Evolutionary conservation across 1,140 invertebrate genomes (phyloP).

Genomic region (Drosophila melanogaster): DNA sequence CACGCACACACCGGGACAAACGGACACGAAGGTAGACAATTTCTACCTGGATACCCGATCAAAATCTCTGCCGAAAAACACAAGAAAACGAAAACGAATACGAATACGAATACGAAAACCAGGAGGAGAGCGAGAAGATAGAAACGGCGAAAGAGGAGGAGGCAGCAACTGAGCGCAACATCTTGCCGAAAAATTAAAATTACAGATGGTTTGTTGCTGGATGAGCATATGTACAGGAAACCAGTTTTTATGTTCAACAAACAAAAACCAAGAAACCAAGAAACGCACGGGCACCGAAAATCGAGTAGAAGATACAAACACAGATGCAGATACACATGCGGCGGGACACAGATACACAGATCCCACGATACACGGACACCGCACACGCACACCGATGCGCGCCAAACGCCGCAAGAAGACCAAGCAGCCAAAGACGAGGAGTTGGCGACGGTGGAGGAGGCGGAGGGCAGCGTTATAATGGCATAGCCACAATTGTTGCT

Average conservation of each 20-base stretch:
- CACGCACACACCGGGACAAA: constrained; percentile 31
- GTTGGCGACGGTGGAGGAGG: constrained; percentile 9
- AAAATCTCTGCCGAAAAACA: constrained; percentile 77
- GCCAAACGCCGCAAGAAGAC: constrained; percentile 13
- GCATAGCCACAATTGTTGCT: constrained; percentile 61
- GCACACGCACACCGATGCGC: constrained; percentile 2
- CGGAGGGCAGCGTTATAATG: constrained; percentile 62
- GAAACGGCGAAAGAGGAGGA: constrained; percentile 10
- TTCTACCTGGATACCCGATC: constrained; percentile 81
- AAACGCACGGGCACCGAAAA: constrained; percentile 65
- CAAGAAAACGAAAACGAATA: constrained; percentile 36
- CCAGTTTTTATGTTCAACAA: constrained; percentile 82
- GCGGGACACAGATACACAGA: not conserved
- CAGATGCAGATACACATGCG: not conserved
- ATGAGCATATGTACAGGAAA: constrained; percentile 83
- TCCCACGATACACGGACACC: constrained; percentile 40
- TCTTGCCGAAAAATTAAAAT: constrained; percentile 77
- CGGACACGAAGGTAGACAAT: constrained; percentile 63
- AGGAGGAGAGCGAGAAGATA: constrained; percentile 4
- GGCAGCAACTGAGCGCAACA: constrained; percentile 27
- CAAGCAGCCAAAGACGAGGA: not conserved
- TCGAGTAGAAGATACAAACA: constrained; percentile 49
- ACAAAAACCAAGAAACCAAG: constrained; percentile 74
- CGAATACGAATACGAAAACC: constrained; percentile 20
- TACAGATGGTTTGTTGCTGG: constrained; percentile 79